Base-by-base conservation (phyloP, 2,888 invertebrate species). In the Cerastis leucographa region DNA sequence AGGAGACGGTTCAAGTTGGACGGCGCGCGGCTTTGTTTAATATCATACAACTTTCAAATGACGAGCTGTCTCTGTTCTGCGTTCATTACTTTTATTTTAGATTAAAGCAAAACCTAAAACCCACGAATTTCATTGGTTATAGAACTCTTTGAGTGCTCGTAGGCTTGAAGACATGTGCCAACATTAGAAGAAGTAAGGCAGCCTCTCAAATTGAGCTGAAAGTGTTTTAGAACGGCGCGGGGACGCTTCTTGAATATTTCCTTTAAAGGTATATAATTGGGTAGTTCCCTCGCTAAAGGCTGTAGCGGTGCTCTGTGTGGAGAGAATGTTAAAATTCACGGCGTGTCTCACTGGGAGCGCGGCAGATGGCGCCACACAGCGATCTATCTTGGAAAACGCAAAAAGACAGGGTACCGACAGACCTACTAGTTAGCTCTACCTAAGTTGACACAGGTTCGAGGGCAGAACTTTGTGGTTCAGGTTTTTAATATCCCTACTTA, bases 1-100 rank as follows among this genome's bases (percentile, higher is more conserved):
- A 17, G 22, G 19, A 71, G 61, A n/a, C 8, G 62, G 65, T 76
- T 78, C 54, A 76, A 76, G 76, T 85, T 71, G 74, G 71, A 66
- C 67, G 68, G 42, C 70, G 74, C 71, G 70, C 68, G 66, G 81
- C 89, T 78, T 88, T 88, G 88, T 88, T 88, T 88, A 88, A 87
- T 85, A 79, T 88, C 83, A 85, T 74, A 81, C 72, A 78, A 88
- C 64, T 87, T 84, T 84, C 68, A 76, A 88, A 86, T 83, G 77
- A 73, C 67, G 80, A 86, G 74, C 74, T 56, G 29, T 74, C 54
- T 68, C 65, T 78, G 81, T 71, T 80, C 71, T 72, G 68, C 75
- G 81, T 75, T 76, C 65, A 70, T 78, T 69, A 62, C 25, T 40
- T 29, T 29, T 40, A 19, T 78, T 54, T 9, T 25, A 19, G 17